Conservation (phyloP, 2,113 vertebrate genomes). For the Sturnira hondurensis region DNA sequence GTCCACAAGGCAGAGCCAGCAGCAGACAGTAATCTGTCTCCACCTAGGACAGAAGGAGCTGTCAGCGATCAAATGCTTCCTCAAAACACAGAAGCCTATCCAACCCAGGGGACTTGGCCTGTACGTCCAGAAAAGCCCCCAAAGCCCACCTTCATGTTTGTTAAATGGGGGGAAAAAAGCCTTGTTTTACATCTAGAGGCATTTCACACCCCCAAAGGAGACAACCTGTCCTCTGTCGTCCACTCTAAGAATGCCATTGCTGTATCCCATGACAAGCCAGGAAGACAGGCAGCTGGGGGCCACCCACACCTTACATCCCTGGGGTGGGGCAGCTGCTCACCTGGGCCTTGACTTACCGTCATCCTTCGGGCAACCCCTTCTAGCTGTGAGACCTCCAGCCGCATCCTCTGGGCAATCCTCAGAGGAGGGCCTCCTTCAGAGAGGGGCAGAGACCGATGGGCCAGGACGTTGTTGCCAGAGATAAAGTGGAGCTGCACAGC, state of each 20-base stretch:
- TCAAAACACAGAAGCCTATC: background rate
- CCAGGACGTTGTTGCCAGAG: slow-evolving; percentile 94
- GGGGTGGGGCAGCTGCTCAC: background rate
- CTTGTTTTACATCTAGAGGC: background rate
- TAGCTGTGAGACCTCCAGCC: slow-evolving; percentile 93
- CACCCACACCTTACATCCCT: too few relatives aligned
- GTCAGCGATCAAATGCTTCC: background rate
- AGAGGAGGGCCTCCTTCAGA: slow-evolving; percentile 93
- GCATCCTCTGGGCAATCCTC: slow-evolving; percentile 97
- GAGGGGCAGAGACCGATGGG: slow-evolving; percentile 93
- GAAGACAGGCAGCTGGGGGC: background rate
- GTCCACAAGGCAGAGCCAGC: slow-evolving; percentile 95
- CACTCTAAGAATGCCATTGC: background rate
- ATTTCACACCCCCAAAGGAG: background rate
- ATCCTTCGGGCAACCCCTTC: slow-evolving; percentile 96
- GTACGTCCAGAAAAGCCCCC: background rate
- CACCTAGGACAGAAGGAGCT: slow-evolving; percentile 81
- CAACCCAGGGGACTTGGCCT: background rate
- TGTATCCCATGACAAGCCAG: too few relatives aligned
- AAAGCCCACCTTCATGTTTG: background rate
- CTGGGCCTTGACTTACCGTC: slow-evolving; percentile 84
- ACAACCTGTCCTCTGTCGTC: background rate
- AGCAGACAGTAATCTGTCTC: slow-evolving; percentile 97
- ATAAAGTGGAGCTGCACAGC: slow-evolving; percentile 98
- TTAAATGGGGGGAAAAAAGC: background rate